These are phyloP conservation scores for Nesidiocoris tenuis DNA, from an alignment of 2,888 invertebrate species.

Conservation along the genomic window DNA sequence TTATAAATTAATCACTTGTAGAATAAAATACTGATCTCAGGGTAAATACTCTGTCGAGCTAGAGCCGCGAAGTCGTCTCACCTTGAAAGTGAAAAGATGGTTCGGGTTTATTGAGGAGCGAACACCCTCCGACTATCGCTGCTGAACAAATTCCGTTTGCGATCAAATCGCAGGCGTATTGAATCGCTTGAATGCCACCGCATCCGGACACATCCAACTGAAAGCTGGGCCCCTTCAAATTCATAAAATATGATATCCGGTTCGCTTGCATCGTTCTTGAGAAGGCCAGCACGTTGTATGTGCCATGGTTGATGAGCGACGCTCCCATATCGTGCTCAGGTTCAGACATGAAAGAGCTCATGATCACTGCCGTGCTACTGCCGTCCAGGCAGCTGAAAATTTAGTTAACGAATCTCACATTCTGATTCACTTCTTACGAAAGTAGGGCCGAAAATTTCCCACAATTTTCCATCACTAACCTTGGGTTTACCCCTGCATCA, in stretches of 20 bases:
- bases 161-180: constrained; percentile 57
- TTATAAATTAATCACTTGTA: no score
- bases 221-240: constrained; percentile 60
- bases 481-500: constrained; percentile 56
- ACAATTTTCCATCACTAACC: not conserved
- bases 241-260: constrained; percentile 63
- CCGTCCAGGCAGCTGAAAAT: constrained; percentile 23
- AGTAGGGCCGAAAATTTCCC: not conserved
- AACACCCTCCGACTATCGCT: constrained; percentile 62
- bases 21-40: no score
- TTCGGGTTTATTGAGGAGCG: constrained; percentile 67
- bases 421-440: no score
- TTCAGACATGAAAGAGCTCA: constrained; percentile 57
- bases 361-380: constrained; percentile 56
- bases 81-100: constrained; percentile 76
- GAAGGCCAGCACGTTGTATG: constrained; percentile 62
- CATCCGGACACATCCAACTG: constrained; percentile 68
- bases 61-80: no score
- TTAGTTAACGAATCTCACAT: no score
- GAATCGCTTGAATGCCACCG: constrained; percentile 63
- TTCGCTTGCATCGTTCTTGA: constrained; percentile 64
- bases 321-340: constrained; percentile 53
- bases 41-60: no score
- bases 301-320: constrained; percentile 59
- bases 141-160: constrained; percentile 57